These are phyloP conservation scores for Microcebus ravelobensis DNA, from an alignment of 2,113 vertebrate genomes.

Conservation along the genomic window DNA sequence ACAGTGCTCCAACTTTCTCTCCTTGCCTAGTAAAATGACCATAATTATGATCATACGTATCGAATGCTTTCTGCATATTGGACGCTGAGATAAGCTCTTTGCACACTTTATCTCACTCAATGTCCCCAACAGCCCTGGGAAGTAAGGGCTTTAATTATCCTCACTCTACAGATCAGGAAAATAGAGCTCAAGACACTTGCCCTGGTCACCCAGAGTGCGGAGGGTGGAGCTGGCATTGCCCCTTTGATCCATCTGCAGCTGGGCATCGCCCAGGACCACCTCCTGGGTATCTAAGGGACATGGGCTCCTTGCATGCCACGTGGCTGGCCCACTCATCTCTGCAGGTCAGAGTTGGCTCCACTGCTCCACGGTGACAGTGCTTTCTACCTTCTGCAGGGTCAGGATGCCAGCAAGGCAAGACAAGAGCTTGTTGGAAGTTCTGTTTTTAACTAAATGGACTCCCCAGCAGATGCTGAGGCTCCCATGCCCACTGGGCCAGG, in stretches of 20 bases:
- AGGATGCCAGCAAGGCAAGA: background rate
- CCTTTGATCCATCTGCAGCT: background rate
- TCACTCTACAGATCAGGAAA: background rate
- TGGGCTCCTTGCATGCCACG: background rate
- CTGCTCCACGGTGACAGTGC: background rate
- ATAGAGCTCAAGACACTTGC: background rate
- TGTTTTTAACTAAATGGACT: background rate
- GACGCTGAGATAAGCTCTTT: background rate
- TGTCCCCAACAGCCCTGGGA: background rate
- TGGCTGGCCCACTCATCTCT: background rate
- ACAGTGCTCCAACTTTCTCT: background rate
- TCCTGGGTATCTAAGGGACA: background rate
- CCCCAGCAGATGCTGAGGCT: background rate
- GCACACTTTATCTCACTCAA: background rate
- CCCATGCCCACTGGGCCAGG: background rate
- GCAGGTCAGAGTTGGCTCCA: background rate
- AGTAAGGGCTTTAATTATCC: background rate
- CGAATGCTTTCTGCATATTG: background rate
- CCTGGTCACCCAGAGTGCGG: background rate
- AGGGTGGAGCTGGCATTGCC: background rate
- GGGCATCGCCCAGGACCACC: background rate
- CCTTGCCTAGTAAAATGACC: background rate
- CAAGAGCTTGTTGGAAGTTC: background rate
- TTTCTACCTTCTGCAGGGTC: background rate
- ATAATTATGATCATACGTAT: accelerated